phyloP scores from a whole-genome alignment of 37 sponge, comb jelly and placozoan genomes.

The Bolinopsis microptera region DNA sequence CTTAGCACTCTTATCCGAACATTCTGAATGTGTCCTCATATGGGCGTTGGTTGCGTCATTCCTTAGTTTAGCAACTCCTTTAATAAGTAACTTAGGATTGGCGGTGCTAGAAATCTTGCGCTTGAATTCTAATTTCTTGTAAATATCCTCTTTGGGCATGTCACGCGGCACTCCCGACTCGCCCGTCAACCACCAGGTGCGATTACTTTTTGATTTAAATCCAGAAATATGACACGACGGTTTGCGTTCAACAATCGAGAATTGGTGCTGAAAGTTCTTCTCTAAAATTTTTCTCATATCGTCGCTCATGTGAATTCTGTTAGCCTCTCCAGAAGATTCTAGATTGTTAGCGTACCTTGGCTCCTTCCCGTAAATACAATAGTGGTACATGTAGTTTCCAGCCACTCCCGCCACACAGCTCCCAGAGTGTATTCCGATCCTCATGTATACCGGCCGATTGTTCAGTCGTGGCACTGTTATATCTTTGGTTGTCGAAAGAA shows the following conservation, averaged over 20 bases:
- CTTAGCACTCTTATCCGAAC: background rate
- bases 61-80: background rate
- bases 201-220: background rate
- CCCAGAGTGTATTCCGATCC: constrained; percentile 60
- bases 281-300: constrained; percentile 53
- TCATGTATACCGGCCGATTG: constrained; percentile 37
- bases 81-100: constrained; percentile 29
- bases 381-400: constrained; percentile 37
- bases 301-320: constrained; percentile 47
- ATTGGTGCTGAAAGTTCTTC: background rate
- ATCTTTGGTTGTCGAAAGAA: constrained; percentile 54
- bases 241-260: constrained; percentile 12
- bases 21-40: background rate
- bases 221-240: background rate
- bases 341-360: constrained; percentile 52
- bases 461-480: constrained; percentile 16
- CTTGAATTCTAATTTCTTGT: background rate
- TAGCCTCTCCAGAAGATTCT: constrained; percentile 42
- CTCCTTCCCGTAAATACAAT: constrained; percentile 59
- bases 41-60: background rate
- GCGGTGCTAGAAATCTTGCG: constrained; percentile 43
- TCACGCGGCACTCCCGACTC: constrained; percentile 30
- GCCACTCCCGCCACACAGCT: constrained; percentile 57
- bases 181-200: constrained; percentile 64
- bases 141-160: constrained; percentile 41